Evolutionary conservation across 2,113 vertebrate genomes (phyloP).

Genomic region (Salvelinus sp.): DNA sequence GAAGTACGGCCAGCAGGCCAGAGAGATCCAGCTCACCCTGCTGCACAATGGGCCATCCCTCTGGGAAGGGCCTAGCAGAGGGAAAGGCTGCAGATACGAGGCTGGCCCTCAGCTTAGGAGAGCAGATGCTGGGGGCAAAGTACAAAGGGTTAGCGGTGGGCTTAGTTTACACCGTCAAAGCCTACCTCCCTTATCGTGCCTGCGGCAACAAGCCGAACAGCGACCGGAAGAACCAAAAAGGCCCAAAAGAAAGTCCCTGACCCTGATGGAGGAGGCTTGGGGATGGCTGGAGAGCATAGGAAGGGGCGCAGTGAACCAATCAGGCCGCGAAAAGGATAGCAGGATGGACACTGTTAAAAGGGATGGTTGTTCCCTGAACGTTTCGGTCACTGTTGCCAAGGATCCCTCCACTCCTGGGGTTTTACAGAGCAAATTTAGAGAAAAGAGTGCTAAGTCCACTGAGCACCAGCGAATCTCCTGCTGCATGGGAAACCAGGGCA

Average conservation of each 20-base stretch:
- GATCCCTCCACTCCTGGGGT: slow-evolving; percentile 15
- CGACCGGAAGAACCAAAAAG: slow-evolving; percentile 56
- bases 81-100: slow-evolving; percentile 47
- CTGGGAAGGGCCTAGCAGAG: slow-evolving; percentile 39
- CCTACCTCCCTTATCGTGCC: slow-evolving; percentile 63
- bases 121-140: slow-evolving; percentile 46
- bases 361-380: slow-evolving; percentile 41
- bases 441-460: slow-evolving; percentile 41
- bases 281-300: slow-evolving; percentile 76
- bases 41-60: slow-evolving; percentile 58
- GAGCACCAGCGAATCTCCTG: slow-evolving; percentile 60
- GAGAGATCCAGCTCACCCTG: slow-evolving; percentile 74
- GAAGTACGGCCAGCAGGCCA: slow-evolving; percentile 74
- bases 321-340: slow-evolving; percentile 54
- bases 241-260: slow-evolving; percentile 77
- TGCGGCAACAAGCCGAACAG: slow-evolving; percentile 42
- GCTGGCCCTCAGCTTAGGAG: slow-evolving; percentile 57
- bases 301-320: slow-evolving; percentile 65
- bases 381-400: slow-evolving; percentile 32
- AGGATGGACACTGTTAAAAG: slow-evolving; percentile 51
- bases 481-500: slow-evolving; percentile 58
- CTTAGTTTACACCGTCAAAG: slow-evolving; percentile 67
- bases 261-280: slow-evolving; percentile 75
- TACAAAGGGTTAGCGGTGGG: slow-evolving; percentile 42
- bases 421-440: slow-evolving; percentile 35